phyloP scores from a whole-genome alignment of 2,888 invertebrate species.

The Chaetogeoica ovagalla region DNA sequence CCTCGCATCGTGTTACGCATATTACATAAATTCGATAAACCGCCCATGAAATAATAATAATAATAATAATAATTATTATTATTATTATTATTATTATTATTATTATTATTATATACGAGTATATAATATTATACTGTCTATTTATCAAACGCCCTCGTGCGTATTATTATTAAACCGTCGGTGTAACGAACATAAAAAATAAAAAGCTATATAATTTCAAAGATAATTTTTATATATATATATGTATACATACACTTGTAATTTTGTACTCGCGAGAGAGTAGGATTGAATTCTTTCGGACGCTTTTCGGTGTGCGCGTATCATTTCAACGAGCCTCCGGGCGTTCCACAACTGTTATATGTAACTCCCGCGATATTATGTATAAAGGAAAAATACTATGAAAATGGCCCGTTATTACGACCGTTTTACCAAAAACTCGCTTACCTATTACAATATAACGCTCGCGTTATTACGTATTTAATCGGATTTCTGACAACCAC shows the following conservation, averaged over 20 bases:
- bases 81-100: too few species aligned
- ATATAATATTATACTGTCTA: background rate
- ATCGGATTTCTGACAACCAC: background rate
- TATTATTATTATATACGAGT: background rate
- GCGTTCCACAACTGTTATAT: background rate
- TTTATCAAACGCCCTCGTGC: background rate
- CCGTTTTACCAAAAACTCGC: constrained; percentile 8
- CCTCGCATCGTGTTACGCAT: too few species aligned
- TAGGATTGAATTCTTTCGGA: background rate
- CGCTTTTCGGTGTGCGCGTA: background rate
- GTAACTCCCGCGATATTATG: background rate
- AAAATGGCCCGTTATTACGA: background rate
- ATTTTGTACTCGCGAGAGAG: background rate
- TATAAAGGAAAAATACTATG: too few species aligned
- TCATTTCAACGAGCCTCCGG: background rate
- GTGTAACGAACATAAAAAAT: background rate
- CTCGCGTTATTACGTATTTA: background rate
- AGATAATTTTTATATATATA: background rate
- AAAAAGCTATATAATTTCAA: background rate
- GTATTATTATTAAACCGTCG: background rate
- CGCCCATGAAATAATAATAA: too few species aligned
- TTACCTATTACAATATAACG: background rate
- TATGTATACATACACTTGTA: background rate
- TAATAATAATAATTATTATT: too few species aligned
- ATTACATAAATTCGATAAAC: too few species aligned